phyloP scores from a whole-genome alignment of 37 sponge, comb jelly and placozoan species.

The Theonella swinhoei region DNA sequence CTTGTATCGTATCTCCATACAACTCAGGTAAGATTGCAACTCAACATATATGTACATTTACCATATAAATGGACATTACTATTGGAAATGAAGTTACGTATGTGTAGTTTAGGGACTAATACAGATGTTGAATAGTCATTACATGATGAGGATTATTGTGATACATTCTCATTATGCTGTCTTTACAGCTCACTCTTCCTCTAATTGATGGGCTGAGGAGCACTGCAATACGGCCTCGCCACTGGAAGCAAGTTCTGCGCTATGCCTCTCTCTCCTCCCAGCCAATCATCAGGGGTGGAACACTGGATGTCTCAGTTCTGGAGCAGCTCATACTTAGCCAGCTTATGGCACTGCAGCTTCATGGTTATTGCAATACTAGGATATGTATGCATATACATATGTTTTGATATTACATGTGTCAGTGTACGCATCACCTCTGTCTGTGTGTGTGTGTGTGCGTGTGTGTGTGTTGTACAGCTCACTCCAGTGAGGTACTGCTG shows the following conservation, averaged over 20 bases:
- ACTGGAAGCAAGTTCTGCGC: slow-evolving; percentile 93
- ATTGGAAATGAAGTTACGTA: too few species aligned
- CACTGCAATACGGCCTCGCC: slow-evolving; percentile 85
- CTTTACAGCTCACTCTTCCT: slow-evolving; percentile 21
- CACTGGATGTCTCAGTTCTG: slow-evolving; percentile 41
- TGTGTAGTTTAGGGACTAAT: too few species aligned
- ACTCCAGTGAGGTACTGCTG: slow-evolving; percentile 51
- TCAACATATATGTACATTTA: too few species aligned
- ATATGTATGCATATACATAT: too few species aligned
- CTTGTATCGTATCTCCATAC: too few species aligned
- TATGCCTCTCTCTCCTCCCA: slow-evolving; percentile 3
- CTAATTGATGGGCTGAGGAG: slow-evolving; percentile 34
- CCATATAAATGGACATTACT: too few species aligned
- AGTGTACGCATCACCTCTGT: neutral
- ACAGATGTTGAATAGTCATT: too few species aligned
- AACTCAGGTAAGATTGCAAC: too few species aligned
- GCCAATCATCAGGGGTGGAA: slow-evolving; percentile 22
- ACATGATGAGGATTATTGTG: too few species aligned
- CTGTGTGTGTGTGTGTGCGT: neutral
- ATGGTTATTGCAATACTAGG: too few species aligned
- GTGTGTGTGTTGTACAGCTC: slow-evolving; percentile 23
- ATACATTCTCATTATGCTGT: too few species aligned
- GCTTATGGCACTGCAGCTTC: slow-evolving; percentile 47
- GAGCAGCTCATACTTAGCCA: slow-evolving; percentile 52
- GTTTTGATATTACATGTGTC: too few species aligned